These are phyloP conservation scores for Corythoichthys haematopterus DNA, from an alignment of 2,113 vertebrate species.

Conservation along the genomic window DNA sequence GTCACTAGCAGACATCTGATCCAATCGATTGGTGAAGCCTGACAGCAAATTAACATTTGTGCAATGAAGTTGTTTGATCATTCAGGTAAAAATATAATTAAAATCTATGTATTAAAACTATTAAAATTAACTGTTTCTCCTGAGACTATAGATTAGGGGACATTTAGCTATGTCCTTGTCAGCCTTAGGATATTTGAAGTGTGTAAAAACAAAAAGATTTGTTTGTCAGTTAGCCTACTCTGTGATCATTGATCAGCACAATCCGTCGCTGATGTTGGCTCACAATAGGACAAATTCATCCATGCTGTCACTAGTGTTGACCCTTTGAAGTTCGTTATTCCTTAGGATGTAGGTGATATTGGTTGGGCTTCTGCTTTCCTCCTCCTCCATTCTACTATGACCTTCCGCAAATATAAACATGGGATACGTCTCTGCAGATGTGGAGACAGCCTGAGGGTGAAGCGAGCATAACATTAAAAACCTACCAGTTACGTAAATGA, in stretches of 20 bases:
- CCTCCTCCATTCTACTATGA: constrained; percentile 62
- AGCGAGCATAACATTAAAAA: neutral
- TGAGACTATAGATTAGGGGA: neutral
- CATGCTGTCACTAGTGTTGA: constrained; percentile 58
- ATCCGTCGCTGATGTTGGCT: constrained; percentile 4
- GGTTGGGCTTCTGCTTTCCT: constrained; percentile 28
- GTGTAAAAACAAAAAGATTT: neutral
- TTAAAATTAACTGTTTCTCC: neutral
- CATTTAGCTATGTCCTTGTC: neutral
- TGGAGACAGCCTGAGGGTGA: constrained; percentile 71
- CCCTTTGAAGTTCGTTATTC: constrained; percentile 33
- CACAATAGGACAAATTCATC: constrained; percentile 86
- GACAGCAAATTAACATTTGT: too few species aligned
- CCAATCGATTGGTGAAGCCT: too few species aligned
- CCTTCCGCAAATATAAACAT: constrained; percentile 84
- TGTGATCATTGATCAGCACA: neutral
- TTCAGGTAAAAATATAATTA: constrained; percentile 8
- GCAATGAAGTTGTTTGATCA: constrained; percentile 4
- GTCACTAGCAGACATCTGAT: too few species aligned
- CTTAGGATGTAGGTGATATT: constrained; percentile 50
- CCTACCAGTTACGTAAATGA: too few species aligned
- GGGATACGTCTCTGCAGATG: constrained; percentile 76
- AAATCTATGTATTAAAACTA: neutral
- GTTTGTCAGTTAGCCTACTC: too few species aligned
- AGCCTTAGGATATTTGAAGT: neutral